Evolutionary conservation across 2,888 invertebrate genomes (phyloP), one percentile per base, ranked within the genome.

Genomic region (Eupelmus urozonus): DNA sequence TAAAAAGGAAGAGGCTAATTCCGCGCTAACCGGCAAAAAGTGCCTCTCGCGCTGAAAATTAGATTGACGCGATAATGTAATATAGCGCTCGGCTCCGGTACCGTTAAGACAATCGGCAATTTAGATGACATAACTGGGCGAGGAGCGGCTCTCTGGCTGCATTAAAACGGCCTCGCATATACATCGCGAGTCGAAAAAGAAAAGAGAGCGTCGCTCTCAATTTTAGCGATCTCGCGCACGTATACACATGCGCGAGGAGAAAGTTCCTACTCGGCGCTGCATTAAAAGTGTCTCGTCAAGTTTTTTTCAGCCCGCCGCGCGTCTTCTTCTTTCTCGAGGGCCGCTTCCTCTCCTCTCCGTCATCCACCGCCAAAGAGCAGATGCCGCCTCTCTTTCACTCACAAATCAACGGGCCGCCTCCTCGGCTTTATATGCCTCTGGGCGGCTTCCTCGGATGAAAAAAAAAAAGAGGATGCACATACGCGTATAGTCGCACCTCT

Each of bases 101-200:
- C 71, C 51, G 71, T 71, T 51, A 71, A 71, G 71, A 71, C 60
- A 71, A 71, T 71, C 71, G 71, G 60, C 60, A 71, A 62, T 71
- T 71, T 71, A 62, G 51, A 71, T 71, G 60, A 62, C 45, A 62
- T 62, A 62, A 71, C 60, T 34, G 45, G 3, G 29, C 27, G 18
- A 27, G 27, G 11, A 65, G 27, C 27, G n/a, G 11, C 45, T n/a
- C n/a, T n/a, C n/a, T n/a, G n/a, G 62, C 18, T 27, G 20, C 18
- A 67, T 34, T 34, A 25, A 69, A 18, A 13, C 27, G 27, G 70
- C 18, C 45, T 18, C 23, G 57, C 20, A n/a, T n/a, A n/a, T n/a
- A n/a, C n/a, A n/a, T n/a, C n/a, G n/a, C 57, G 42, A 29, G 25
- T 18, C 4, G 1, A 27, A 42, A 69, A 16, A 55, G 16, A 13